phyloP scores from a whole-genome alignment of 2,888 invertebrate species.

The Glyphotaelius pellucidus region DNA sequence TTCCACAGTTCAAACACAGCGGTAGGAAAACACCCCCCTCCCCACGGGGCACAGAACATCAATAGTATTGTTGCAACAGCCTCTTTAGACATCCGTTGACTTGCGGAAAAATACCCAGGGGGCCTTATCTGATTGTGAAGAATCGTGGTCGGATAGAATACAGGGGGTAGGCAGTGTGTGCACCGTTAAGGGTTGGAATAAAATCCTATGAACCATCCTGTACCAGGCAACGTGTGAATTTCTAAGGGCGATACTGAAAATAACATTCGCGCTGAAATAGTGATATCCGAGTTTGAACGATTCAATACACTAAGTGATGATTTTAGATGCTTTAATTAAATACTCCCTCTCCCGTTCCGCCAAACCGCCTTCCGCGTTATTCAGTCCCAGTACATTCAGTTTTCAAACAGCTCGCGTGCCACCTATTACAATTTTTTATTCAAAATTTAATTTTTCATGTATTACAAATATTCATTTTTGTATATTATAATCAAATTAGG shows the following conservation, averaged over 20 bases:
- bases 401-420: too few relatives aligned
- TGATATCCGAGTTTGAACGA: neutral
- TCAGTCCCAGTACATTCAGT: too few relatives aligned
- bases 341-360: too few relatives aligned
- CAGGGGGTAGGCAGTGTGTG: neutral
- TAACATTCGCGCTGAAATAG: neutral
- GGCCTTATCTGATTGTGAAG: neutral
- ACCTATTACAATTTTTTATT: too few relatives aligned
- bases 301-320: too few relatives aligned
- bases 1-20: neutral
- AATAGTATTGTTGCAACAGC: slow-evolving; percentile 11
- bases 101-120: slow-evolving; percentile 20
- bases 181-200: neutral
- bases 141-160: neutral
- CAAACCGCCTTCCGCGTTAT: too few relatives aligned
- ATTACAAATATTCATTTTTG: too few relatives aligned
- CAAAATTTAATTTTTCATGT: too few relatives aligned
- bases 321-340: too few relatives aligned
- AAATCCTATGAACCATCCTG: neutral
- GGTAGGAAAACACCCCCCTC: neutral
- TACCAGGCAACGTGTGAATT: neutral
- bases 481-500: too few relatives aligned
- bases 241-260: neutral
- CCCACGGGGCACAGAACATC: neutral
- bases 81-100: slow-evolving; percentile 20